Conservation (phyloP, 2,888 invertebrate genomes). For the Zelleria hepariella region DNA sequence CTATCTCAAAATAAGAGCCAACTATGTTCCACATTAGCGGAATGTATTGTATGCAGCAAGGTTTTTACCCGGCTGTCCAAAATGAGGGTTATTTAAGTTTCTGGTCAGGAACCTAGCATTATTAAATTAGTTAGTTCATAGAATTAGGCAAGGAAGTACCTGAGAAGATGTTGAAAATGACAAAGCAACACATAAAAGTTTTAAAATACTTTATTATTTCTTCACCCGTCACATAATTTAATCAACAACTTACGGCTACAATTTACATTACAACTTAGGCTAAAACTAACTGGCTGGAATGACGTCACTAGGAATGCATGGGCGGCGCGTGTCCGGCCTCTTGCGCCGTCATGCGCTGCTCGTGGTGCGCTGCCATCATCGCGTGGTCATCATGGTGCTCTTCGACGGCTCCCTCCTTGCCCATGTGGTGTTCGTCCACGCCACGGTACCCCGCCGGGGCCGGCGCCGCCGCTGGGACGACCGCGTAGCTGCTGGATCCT, state of each 20-base stretch:
- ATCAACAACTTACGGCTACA: neutral
- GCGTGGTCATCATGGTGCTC: slow-evolving; percentile 15
- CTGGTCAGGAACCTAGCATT: too few relatives aligned
- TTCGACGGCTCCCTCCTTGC: slow-evolving; percentile 12
- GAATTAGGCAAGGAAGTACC: too few relatives aligned
- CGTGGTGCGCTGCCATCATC: neutral
- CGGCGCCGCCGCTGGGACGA: neutral
- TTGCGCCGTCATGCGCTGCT: neutral
- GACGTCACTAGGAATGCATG: neutral
- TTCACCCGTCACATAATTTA: neutral
- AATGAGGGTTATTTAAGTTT: too few relatives aligned
- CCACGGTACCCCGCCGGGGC: slow-evolving; percentile 26
- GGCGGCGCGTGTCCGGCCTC: neutral
- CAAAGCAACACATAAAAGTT: neutral
- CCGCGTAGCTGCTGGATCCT: slow-evolving; percentile 11
- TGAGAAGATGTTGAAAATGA: neutral
- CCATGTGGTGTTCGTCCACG: slow-evolving; percentile 25
- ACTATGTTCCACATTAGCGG: too few relatives aligned
- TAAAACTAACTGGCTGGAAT: neutral
- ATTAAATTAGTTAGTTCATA: too few relatives aligned
- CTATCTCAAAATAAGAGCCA: too few relatives aligned
- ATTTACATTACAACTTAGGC: neutral
- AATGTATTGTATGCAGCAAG: too few relatives aligned
- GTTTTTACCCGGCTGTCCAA: too few relatives aligned
- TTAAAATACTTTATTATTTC: neutral